phyloP scores from a whole-genome alignment of 2,113 vertebrate species.

The Pyxicephalus adspersus region DNA sequence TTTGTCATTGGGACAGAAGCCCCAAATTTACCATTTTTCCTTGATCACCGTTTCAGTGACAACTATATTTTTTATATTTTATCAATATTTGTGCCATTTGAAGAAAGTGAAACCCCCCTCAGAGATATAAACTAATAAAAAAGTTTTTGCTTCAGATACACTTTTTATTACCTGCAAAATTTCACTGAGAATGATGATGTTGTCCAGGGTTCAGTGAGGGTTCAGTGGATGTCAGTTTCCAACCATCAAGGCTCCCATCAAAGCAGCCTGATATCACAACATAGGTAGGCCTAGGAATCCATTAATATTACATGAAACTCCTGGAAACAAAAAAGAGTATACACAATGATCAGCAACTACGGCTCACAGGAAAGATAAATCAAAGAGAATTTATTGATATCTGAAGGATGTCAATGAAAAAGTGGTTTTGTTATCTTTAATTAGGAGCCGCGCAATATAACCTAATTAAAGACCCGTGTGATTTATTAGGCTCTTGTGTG shows the following conservation, averaged over 20 bases:
- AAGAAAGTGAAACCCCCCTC: too few relatives aligned
- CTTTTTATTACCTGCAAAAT: too few relatives aligned
- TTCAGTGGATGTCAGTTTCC: neutral
- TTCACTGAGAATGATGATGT: too few relatives aligned
- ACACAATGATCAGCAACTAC: constrained; percentile 29
- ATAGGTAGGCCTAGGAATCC: neutral
- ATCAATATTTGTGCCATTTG: too few relatives aligned
- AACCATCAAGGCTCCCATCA: constrained; percentile 18
- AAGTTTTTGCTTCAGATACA: too few relatives aligned
- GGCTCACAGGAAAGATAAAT: neutral
- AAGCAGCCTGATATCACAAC: neutral
- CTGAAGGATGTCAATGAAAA: neutral
- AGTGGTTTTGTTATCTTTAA: neutral
- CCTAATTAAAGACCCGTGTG: too few relatives aligned
- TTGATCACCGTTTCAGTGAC: too few relatives aligned
- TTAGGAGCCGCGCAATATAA: neutral
- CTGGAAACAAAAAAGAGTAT: constrained; percentile 15
- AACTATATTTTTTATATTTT: too few relatives aligned
- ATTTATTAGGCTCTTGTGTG: too few relatives aligned
- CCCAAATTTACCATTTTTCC: too few relatives aligned
- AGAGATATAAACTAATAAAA: too few relatives aligned
- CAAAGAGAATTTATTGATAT: constrained; percentile 3
- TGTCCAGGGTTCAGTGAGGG: neutral
- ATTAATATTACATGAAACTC: constrained; percentile 42
- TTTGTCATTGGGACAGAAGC: too few relatives aligned